Evolutionary conservation across 2,113 vertebrate species (phyloP).

Genomic region (Halcyon senegalensis): DNA sequence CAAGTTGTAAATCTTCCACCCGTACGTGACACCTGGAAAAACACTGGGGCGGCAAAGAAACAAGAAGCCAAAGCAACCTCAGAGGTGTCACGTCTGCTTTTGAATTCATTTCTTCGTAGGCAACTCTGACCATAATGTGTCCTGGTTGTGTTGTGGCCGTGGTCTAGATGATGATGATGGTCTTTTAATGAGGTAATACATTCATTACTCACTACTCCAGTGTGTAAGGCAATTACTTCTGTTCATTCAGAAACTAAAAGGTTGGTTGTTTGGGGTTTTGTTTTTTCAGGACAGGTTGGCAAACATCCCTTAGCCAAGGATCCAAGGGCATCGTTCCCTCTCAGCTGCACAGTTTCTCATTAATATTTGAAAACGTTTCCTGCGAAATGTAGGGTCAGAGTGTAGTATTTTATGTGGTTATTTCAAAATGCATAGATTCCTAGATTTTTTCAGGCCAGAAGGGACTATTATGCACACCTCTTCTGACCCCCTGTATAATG

Average conservation of each 20-base stretch:
- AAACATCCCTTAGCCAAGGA: neutral
- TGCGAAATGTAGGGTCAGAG: neutral
- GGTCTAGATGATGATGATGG: neutral
- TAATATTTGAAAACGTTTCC: slow-evolving; percentile 53
- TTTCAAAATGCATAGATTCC: slow-evolving; percentile 54
- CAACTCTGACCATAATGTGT: neutral
- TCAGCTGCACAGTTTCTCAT: slow-evolving; percentile 13
- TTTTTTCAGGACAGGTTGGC: neutral
- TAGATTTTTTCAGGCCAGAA: neutral
- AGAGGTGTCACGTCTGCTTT: neutral
- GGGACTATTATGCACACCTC: slow-evolving; percentile 10
- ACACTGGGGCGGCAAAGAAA: neutral
- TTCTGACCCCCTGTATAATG: slow-evolving; percentile 12
- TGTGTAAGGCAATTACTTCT: neutral
- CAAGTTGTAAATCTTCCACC: neutral
- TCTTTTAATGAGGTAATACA: neutral
- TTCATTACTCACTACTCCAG: neutral
- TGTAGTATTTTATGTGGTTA: slow-evolving; percentile 21
- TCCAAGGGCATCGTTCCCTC: neutral
- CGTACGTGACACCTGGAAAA: neutral
- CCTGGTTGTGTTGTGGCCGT: neutral
- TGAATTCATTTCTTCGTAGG: neutral
- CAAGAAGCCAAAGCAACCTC: neutral
- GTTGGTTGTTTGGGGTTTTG: neutral
- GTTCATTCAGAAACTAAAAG: neutral